phyloP scores from a whole-genome alignment of 2,888 invertebrate genomes.

The Norana najaformis region DNA sequence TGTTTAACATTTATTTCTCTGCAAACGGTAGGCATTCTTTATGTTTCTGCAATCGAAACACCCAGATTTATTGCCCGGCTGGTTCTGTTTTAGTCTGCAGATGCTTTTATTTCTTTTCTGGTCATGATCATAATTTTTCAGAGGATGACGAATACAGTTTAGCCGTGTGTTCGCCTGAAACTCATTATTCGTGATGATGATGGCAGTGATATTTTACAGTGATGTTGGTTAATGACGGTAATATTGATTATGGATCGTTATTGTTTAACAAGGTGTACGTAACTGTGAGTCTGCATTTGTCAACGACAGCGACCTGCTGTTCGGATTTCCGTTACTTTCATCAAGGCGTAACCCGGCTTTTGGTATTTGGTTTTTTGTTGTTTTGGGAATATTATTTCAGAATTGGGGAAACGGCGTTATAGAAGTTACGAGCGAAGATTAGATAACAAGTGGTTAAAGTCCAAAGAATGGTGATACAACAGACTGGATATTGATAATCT shows the following conservation, averaged over 20 bases:
- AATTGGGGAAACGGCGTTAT: background rate
- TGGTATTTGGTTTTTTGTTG: background rate
- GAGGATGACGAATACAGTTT: background rate
- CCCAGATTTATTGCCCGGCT: background rate
- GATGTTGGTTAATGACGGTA: background rate
- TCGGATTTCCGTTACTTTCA: background rate
- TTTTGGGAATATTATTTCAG: background rate
- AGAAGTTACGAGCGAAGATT: background rate
- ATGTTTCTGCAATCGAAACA: background rate
- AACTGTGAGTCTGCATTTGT: background rate
- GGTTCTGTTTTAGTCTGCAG: background rate
- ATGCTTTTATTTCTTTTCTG: background rate
- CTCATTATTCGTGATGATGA: background rate
- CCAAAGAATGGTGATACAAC: background rate
- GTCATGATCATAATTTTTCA: slow-evolving; percentile 1
- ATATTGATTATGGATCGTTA: background rate
- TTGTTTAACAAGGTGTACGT: background rate
- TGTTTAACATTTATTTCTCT: background rate
- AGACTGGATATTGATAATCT: background rate
- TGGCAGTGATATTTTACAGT: background rate
- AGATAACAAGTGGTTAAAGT: background rate
- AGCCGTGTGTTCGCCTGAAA: background rate
- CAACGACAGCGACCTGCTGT: background rate
- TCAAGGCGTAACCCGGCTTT: background rate
- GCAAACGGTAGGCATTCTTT: background rate